Conservation (phyloP, 2,797 vertebrate species). For the Molothrus aeneus region DNA sequence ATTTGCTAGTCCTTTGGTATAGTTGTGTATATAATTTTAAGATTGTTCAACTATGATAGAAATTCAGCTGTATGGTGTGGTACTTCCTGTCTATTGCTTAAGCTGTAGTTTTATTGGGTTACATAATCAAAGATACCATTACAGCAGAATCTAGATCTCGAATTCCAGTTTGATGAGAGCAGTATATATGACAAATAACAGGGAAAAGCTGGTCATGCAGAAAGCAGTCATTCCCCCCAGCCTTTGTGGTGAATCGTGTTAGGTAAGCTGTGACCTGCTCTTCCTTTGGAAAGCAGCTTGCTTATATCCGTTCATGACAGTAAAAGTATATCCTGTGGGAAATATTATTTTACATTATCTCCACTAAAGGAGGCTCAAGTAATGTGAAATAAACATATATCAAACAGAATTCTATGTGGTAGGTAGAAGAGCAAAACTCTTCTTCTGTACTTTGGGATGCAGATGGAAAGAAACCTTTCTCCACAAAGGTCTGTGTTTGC, state of each 20-base stretch:
- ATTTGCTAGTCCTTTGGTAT: background rate
- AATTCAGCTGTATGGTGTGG: background rate
- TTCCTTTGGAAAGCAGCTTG: conserved; percentile 1
- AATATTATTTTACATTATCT: conserved; percentile 17
- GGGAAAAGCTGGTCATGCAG: conserved; percentile 8
- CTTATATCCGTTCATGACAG: background rate
- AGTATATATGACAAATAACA: background rate
- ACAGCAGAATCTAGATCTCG: background rate
- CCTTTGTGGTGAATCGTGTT: background rate
- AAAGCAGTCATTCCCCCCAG: conserved; percentile 33
- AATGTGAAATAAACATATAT: conserved; percentile 8
- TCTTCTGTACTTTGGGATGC: background rate
- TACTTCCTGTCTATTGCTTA: background rate
- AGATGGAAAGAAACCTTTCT: background rate
- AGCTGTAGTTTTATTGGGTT: background rate
- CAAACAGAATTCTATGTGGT: background rate
- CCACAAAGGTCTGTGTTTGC: background rate
- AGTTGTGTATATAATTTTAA: background rate
- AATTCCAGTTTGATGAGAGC: conserved; percentile 32
- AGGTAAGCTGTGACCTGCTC: background rate
- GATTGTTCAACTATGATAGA: background rate
- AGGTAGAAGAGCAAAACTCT: background rate
- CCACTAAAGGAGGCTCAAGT: background rate
- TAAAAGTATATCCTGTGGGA: conserved; percentile 1
- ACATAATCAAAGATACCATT: conserved; percentile 33